Conservation (phyloP, 23 tunicate species). For the Diplosoma virens region DNA sequence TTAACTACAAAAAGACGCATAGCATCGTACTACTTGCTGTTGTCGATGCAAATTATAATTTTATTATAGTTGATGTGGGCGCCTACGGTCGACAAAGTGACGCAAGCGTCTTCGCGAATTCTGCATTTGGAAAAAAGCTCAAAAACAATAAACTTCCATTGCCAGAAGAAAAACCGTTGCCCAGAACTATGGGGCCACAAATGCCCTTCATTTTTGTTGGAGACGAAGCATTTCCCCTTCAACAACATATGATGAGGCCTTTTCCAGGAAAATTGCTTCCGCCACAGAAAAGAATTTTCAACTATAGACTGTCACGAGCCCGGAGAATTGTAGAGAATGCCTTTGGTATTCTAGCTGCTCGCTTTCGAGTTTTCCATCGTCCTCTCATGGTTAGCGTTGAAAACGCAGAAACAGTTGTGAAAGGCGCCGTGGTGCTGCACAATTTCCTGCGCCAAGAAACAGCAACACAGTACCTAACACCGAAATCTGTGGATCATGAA, state of each 20-base stretch:
- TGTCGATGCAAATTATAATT: slow-evolving; percentile 49
- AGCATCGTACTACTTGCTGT: slow-evolving; percentile 29
- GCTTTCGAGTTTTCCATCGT: neutral
- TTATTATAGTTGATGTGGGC: slow-evolving; percentile 42
- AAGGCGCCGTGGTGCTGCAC: neutral
- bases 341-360: slow-evolving; percentile 31
- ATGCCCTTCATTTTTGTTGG: slow-evolving; percentile 51
- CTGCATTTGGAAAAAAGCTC: slow-evolving; percentile 38
- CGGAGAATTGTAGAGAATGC: slow-evolving; percentile 39
- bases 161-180: neutral
- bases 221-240: slow-evolving; percentile 64
- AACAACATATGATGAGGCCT: slow-evolving; percentile 28
- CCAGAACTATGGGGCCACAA: neutral
- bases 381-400: neutral
- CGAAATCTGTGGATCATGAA: neutral
- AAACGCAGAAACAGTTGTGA: neutral
- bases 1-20: slow-evolving; percentile 40
- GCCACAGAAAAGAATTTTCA: slow-evolving; percentile 7
- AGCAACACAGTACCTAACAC: neutral
- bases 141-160: neutral
- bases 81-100: slow-evolving; percentile 51
- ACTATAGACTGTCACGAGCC: slow-evolving; percentile 37
- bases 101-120: slow-evolving; percentile 39
- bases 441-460: slow-evolving; percentile 6
- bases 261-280: slow-evolving; percentile 20